Base-by-base conservation (phyloP, 2,113 vertebrate genomes). In the Mus spicilegus region DNA sequence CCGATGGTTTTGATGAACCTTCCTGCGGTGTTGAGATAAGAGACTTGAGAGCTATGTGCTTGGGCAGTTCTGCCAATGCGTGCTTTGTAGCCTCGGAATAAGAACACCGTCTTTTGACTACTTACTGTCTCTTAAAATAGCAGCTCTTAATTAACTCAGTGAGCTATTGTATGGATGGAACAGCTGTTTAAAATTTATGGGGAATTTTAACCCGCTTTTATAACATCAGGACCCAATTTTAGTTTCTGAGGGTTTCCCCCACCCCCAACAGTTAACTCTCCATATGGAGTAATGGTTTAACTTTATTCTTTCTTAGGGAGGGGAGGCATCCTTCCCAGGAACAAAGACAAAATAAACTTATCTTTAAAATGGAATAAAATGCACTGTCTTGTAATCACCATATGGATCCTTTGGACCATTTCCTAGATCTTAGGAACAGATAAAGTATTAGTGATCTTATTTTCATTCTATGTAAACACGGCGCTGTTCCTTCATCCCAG, bases 121-220 rank as follows among this genome's bases (percentile, higher is more conserved):
- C 90, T 95, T 95, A 89, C 90, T 95, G 39, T 93, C 75, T 96
- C 90, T 95, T 95, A 95, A 97, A 95, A 95, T 93, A 90, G 96
- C 91, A 95, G 13, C 61, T 93, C 92, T 92, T 94, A 89, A 90
- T 97, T 93, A 97, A 91, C 17, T 96, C 87, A 91, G 0, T 93
- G 51, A 96, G 39, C 30, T 95, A 67, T 70, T 67, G 11, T 72
- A 46, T 93, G 78, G 72, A 54, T 86, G 65, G 87, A 77, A 87
- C 56, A 93, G 88, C 95, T 93, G 85, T 92, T 95, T 88, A 90
- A 90, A 90, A 94, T 93, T 90, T 90, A 54, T 65, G 26, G 93
- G 91, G 95, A 94, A 73, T 61, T 93, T 92, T 89, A 94, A 78
- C 30, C 49, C 49, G 36, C 81, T 91, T 12, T 87, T 91, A 30